Evolutionary conservation across 2,113 vertebrate genomes (phyloP).

Genomic region (Phyllostomus discolor): DNA sequence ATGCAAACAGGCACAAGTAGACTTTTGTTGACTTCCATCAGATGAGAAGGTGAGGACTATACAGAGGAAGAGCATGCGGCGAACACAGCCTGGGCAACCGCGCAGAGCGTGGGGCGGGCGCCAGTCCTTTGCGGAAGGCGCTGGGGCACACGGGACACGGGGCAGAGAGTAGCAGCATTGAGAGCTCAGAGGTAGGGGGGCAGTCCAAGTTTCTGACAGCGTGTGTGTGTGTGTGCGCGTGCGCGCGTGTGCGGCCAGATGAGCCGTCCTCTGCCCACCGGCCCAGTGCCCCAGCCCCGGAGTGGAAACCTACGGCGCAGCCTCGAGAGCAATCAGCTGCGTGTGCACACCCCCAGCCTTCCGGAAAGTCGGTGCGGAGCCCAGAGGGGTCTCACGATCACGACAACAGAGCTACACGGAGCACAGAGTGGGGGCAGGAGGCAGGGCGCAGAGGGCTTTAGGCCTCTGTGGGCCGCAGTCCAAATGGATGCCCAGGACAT

Average conservation of each 20-base stretch:
- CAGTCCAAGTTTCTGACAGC: neutral
- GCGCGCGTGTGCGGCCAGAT: neutral
- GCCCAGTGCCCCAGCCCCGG: neutral
- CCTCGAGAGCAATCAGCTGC: accelerated
- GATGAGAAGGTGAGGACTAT: slow-evolving; percentile 75
- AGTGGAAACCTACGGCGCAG: neutral
- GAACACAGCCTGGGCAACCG: slow-evolving; percentile 73
- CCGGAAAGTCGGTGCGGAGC: neutral
- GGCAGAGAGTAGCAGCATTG: slow-evolving; percentile 77
- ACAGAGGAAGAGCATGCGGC: slow-evolving; percentile 81
- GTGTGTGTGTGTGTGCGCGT: neutral
- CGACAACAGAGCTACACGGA: neutral
- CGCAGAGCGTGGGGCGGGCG: slow-evolving; percentile 58
- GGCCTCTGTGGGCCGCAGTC: neutral
- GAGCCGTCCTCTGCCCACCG: neutral
- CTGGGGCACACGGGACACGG: slow-evolving; percentile 65
- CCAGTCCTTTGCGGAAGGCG: slow-evolving; percentile 66
- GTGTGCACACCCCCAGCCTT: neutral
- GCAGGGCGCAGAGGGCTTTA: neutral
- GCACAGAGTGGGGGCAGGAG: neutral
- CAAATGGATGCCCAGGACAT: accelerated
- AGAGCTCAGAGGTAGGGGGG: slow-evolving; percentile 80
- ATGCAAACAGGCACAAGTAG: slow-evolving; percentile 86
- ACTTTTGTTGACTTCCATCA: slow-evolving; percentile 72
- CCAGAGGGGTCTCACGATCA: neutral